Evolutionary conservation across 2,888 invertebrate species (phyloP).

Genomic region (Gonocerus acuteangulatus): DNA sequence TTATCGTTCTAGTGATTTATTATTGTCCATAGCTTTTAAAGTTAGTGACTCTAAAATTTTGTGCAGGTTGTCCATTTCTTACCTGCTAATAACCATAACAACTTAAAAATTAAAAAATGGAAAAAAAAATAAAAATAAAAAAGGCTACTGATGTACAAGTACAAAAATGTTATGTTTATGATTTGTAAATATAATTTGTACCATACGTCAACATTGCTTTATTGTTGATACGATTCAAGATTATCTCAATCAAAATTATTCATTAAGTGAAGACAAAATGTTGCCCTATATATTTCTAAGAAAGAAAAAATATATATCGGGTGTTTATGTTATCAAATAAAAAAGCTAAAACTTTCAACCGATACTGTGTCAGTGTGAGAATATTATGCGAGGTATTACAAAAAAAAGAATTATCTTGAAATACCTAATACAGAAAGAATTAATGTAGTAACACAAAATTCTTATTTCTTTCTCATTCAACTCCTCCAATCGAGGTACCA

Average conservation of each 20-base stretch:
- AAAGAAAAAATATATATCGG: neutral
- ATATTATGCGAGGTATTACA: too few relatives aligned
- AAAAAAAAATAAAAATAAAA: too few relatives aligned
- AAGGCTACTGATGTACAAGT: neutral
- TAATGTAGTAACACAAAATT: neutral
- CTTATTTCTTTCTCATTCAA: neutral
- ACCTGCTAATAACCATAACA: conserved; percentile 14
- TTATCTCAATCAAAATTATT: conserved; percentile 15
- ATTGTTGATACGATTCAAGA: neutral
- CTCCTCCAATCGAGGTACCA: neutral
- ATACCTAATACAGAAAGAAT: too few relatives aligned
- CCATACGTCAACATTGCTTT: too few relatives aligned
- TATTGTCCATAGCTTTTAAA: conserved; percentile 21
- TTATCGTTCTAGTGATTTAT: neutral
- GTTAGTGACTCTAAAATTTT: conserved; percentile 21
- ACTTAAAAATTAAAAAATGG: too few relatives aligned
- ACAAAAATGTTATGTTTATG: neutral
- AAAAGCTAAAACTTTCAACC: too few relatives aligned
- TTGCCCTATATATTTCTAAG: neutral
- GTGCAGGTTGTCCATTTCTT: conserved; percentile 23
- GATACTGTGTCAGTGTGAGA: too few relatives aligned
- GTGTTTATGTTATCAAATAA: neutral
- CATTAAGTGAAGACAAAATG: neutral
- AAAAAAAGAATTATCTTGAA: too few relatives aligned
- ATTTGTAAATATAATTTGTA: too few relatives aligned